phyloP scores from a whole-genome alignment of 1,140 invertebrate species.

The Trichoplusia ni region DNA sequence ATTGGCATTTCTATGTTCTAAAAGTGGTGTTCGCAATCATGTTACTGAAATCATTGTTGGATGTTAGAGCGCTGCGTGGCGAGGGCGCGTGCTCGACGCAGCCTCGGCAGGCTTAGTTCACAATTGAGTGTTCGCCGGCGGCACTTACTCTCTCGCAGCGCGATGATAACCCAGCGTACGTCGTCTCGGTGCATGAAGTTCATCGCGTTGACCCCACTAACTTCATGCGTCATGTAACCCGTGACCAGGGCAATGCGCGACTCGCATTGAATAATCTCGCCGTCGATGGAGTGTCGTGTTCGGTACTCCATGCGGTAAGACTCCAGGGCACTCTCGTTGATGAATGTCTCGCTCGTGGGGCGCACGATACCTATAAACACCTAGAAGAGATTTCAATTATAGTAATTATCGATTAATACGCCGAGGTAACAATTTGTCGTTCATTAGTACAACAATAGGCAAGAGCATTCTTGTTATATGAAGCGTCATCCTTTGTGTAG shows the following conservation, averaged over 20 bases:
- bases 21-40: background rate
- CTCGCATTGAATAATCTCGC: slow-evolving; percentile 92
- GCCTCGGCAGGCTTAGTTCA: background rate
- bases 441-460: background rate
- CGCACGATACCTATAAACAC: slow-evolving; percentile 87
- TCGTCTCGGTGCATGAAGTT: slow-evolving; percentile 94
- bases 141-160: slow-evolving; percentile 91
- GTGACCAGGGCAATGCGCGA: slow-evolving; percentile 92
- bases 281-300: slow-evolving; percentile 91
- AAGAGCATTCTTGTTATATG: background rate
- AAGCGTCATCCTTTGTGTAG: background rate
- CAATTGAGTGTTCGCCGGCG: background rate
- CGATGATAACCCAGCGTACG: slow-evolving; percentile 91
- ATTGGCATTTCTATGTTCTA: no score
- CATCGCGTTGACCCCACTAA: slow-evolving; percentile 90
- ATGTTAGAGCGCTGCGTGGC: no score
- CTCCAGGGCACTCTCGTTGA: slow-evolving; percentile 87
- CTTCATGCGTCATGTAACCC: slow-evolving; percentile 92
- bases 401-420: background rate
- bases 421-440: background rate
- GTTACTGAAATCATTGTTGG: background rate
- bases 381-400: slow-evolving; percentile 49
- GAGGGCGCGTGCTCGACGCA: background rate
- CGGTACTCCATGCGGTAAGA: slow-evolving; percentile 91
- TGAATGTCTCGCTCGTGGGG: slow-evolving; percentile 85